Percentiles rank a stretch among this genome's conserved stretches.
These are phyloP conservation scores for Gibbula magus DNA, from an alignment of 2,888 invertebrate species.

Conservation along the genomic window DNA sequence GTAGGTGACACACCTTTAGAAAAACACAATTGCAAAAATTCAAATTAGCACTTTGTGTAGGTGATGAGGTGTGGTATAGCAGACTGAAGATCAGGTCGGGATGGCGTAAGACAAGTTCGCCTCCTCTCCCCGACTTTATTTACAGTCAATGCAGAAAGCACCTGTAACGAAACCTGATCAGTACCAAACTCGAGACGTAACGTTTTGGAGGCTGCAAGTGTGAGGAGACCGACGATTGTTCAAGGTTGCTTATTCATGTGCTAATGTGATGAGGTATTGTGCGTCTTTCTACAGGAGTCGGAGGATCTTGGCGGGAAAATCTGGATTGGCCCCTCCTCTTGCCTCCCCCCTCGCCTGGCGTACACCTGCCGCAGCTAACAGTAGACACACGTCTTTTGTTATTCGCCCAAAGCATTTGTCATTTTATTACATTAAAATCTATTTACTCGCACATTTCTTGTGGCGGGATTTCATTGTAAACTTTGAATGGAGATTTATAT, in stretches of 20 bases:
- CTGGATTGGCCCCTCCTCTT: too few relatives aligned
- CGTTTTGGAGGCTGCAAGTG: background rate
- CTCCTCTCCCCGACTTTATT: background rate
- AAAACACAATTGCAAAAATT: background rate
- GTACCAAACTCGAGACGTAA: background rate
- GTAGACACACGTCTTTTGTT: background rate
- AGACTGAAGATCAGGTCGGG: background rate
- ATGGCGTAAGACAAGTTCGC: background rate
- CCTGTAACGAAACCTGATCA: background rate
- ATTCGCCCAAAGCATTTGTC: background rate
- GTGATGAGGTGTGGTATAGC: background rate
- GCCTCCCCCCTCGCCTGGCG: background rate
- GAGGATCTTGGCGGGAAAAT: background rate
- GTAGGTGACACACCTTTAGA: too few relatives aligned
- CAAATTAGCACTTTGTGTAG: background rate
- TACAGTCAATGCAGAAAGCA: background rate
- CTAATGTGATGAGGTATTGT: background rate
- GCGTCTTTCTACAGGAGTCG: background rate
- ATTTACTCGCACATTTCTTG: too few relatives aligned
- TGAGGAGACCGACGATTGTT: background rate
- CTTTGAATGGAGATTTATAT: too few relatives aligned
- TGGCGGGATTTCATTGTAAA: too few relatives aligned
- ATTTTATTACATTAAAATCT: too few relatives aligned
- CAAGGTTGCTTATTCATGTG: constrained; percentile 3
- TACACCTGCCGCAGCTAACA: constrained; percentile 1